Conservation (phyloP, 2,797 vertebrate genomes). For the Remorina albescens region DNA sequence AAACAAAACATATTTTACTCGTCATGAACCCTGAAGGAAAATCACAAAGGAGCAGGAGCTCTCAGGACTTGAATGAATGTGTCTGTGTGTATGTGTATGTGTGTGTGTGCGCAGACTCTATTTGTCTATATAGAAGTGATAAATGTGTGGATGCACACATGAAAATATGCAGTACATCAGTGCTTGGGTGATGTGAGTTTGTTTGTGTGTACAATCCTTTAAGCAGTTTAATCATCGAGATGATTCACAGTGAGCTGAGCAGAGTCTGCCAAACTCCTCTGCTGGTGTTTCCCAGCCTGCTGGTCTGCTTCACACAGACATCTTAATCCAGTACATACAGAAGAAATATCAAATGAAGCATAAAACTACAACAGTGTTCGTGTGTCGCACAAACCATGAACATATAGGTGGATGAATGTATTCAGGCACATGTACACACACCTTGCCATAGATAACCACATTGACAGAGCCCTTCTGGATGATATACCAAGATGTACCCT, state of each 20-base stretch:
- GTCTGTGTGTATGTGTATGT: no score
- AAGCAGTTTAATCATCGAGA: slow-evolving; percentile 62
- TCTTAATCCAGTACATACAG: slow-evolving; percentile 24
- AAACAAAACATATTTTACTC: slow-evolving; percentile 21
- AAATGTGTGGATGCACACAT: not conserved
- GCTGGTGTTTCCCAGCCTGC: slow-evolving; percentile 58
- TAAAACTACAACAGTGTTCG: slow-evolving; percentile 8
- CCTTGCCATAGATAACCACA: slow-evolving; percentile 96
- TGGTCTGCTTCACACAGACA: slow-evolving; percentile 31
- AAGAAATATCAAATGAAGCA: slow-evolving; percentile 35
- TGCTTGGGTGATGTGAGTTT: slow-evolving; percentile 42
- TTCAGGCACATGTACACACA: slow-evolving; percentile 38
- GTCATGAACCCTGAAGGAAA: slow-evolving; percentile 32
- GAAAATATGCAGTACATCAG: slow-evolving; percentile 3
- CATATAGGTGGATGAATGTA: slow-evolving; percentile 9
- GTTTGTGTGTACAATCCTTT: slow-evolving; percentile 47
- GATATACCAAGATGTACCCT: slow-evolving; percentile 99
- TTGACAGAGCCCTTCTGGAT: slow-evolving; percentile 99
- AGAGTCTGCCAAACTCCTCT: slow-evolving; percentile 60
- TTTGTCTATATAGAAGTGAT: slow-evolving; percentile 14
- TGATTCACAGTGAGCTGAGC: slow-evolving; percentile 68
- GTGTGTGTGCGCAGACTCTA: not conserved
- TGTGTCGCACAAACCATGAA: slow-evolving; percentile 12
- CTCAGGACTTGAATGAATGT: slow-evolving; percentile 38
- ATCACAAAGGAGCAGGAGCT: slow-evolving; percentile 10